Evolutionary conservation across 2,888 invertebrate species (phyloP).

Genomic region (Lumbricus terrestris): DNA sequence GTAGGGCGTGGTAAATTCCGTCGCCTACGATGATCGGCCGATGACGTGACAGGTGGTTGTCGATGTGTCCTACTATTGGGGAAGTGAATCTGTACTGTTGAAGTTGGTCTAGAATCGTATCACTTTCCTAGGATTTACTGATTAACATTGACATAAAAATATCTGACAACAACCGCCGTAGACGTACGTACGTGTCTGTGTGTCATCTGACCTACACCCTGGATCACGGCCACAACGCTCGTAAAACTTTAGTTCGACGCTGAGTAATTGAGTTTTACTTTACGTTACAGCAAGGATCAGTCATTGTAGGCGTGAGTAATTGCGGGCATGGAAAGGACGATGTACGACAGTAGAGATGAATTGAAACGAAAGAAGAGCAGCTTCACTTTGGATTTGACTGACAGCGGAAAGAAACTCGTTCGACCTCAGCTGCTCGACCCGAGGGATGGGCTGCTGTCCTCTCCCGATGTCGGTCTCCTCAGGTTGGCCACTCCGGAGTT

Average conservation of each 20-base stretch:
- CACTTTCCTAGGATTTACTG: neutral
- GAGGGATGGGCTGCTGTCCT: constrained; percentile 38
- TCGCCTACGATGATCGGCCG: neutral
- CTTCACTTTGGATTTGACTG: constrained; percentile 37
- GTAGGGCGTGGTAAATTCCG: constrained; percentile 18
- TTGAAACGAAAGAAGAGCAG: constrained; percentile 31
- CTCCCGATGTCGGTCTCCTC: constrained; percentile 69
- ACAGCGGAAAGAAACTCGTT: constrained; percentile 60
- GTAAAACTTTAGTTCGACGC: neutral
- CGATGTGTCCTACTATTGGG: constrained; percentile 3
- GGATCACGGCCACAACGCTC: neutral
- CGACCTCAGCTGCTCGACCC: constrained; percentile 44
- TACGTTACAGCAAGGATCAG: neutral
- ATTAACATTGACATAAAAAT: neutral
- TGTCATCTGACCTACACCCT: neutral
- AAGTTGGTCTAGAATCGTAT: neutral
- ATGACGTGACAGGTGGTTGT: neutral
- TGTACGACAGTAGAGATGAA: constrained; percentile 24
- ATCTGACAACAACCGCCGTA: neutral
- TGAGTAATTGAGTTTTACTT: neutral
- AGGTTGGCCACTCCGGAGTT: constrained; percentile 86
- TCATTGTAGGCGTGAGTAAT: neutral
- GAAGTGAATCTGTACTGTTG: neutral
- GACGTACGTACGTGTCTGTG: neutral
- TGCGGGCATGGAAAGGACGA: constrained; percentile 32